phyloP scores from a whole-genome alignment of 1,140 invertebrate species.

The Tenebrio molitor region DNA sequence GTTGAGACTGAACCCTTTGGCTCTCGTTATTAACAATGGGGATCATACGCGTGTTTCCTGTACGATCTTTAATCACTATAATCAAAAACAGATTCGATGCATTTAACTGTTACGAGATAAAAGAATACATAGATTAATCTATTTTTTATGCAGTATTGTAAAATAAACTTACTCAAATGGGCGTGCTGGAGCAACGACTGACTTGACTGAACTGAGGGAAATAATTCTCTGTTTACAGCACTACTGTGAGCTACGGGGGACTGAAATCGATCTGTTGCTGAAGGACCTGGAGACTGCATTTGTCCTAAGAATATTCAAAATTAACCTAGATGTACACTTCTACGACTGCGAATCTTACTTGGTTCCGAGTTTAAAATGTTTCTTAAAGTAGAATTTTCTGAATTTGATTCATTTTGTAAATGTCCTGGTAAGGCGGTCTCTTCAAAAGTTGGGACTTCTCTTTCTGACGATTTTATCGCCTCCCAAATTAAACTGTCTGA shows the following conservation, averaged over 20 bases:
- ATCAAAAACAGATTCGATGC: slow-evolving; percentile 16
- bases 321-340: not conserved
- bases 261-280: slow-evolving; percentile 72
- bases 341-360: slow-evolving; percentile 16
- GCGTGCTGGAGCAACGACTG: slow-evolving; percentile 69
- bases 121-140: no score
- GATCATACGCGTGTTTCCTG: slow-evolving; percentile 56
- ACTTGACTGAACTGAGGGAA: slow-evolving; percentile 65
- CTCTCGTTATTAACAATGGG: slow-evolving; percentile 50
- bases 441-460: slow-evolving; percentile 75
- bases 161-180: slow-evolving; percentile 49
- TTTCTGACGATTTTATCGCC: slow-evolving; percentile 71
- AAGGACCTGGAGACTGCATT: slow-evolving; percentile 68
- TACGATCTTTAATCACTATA: slow-evolving; percentile 56
- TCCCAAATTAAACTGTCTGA: slow-evolving; percentile 91
- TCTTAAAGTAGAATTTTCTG: slow-evolving; percentile 32
- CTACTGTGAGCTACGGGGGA: slow-evolving; percentile 65
- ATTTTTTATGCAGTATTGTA: no score
- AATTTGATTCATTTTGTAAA: slow-evolving; percentile 38
- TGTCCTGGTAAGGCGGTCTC: slow-evolving; percentile 67
- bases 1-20: slow-evolving; percentile 26
- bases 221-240: slow-evolving; percentile 55
- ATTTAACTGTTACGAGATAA: slow-evolving; percentile 8
- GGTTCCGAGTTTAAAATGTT: slow-evolving; percentile 32
- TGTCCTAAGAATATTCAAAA: slow-evolving; percentile 41